Conservation (phyloP, 2,113 vertebrate genomes). For the Megatriorchis doriae region DNA sequence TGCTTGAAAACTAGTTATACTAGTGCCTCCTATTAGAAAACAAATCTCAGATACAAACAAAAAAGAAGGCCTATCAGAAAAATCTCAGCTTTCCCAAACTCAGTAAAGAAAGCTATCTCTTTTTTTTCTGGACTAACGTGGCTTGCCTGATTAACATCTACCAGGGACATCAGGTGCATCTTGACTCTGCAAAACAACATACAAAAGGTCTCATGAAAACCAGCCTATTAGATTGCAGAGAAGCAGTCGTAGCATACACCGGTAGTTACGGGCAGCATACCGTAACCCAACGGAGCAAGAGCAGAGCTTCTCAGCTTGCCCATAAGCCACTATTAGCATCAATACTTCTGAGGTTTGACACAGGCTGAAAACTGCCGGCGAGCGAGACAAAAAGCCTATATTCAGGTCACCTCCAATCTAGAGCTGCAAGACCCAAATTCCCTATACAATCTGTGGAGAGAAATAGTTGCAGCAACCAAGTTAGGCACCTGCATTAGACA, state of each 20-base stretch:
- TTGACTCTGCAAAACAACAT: not conserved
- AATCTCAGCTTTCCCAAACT: not conserved
- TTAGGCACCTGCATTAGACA: not conserved
- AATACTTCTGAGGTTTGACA: not conserved
- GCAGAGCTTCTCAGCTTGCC: not conserved
- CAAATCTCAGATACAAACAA: not conserved
- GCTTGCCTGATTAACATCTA: not conserved
- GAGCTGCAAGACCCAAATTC: not conserved
- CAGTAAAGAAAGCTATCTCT: not conserved
- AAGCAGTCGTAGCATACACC: not conserved
- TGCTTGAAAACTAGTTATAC: not conserved
- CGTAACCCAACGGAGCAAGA: not conserved
- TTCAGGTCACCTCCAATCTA: not conserved
- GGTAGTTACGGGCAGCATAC: not conserved
- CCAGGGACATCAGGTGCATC: not conserved
- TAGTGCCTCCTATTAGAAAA: not conserved
- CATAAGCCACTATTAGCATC: not conserved
- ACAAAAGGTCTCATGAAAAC: not conserved
- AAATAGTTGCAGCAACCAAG: not conserved
- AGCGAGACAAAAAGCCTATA: not conserved
- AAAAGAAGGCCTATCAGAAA: not conserved
- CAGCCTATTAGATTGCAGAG: not conserved
- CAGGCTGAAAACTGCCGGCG: not conserved
- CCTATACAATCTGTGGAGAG: not conserved
- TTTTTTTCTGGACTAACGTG: not conserved